Conservation (phyloP, 2,888 invertebrate species). For the Dastarcus helophoroides region DNA sequence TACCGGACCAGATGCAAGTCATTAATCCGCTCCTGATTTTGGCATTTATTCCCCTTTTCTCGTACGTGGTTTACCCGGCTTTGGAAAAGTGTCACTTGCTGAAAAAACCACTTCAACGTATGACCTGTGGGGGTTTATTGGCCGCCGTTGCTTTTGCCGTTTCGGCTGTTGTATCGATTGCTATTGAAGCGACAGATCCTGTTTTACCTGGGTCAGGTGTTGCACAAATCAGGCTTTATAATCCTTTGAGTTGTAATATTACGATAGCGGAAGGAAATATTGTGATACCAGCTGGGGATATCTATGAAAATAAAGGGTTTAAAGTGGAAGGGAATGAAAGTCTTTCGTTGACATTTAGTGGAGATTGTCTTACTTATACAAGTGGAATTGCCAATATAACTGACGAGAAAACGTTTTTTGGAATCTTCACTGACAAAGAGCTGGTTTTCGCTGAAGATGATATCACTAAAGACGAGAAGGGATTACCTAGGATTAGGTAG, state of each 20-base stretch:
- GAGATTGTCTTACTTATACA: conserved; percentile 4
- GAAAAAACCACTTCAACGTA: conserved; percentile 71
- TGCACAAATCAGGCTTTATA: conserved; percentile 60
- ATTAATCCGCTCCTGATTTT: conserved; percentile 80
- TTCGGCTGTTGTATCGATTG: conserved; percentile 73
- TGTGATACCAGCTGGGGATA: no score
- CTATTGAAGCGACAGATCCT: conserved; percentile 59
- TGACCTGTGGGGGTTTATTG: conserved; percentile 77
- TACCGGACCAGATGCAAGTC: conserved; percentile 94
- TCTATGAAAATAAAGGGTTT: no score
- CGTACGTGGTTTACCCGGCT: conserved; percentile 68
- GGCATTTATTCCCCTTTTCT: conserved; percentile 74
- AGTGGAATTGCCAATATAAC: background rate
- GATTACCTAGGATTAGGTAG: conserved; percentile 46
- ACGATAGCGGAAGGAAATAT: conserved; percentile 4
- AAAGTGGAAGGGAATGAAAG: background rate
- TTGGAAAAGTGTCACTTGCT: conserved; percentile 54
- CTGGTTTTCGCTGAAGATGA: conserved; percentile 34
- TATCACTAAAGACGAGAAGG: conserved; percentile 42
- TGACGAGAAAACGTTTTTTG: conserved; percentile 17
- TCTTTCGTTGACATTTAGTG: conserved; percentile 3
- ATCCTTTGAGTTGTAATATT: conserved; percentile 48
- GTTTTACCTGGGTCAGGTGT: conserved; percentile 43
- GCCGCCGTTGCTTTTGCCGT: conserved; percentile 78
- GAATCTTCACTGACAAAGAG: conserved; percentile 14